phyloP scores from a whole-genome alignment of 2,113 vertebrate genomes.

The Cnemophilus loriae region DNA sequence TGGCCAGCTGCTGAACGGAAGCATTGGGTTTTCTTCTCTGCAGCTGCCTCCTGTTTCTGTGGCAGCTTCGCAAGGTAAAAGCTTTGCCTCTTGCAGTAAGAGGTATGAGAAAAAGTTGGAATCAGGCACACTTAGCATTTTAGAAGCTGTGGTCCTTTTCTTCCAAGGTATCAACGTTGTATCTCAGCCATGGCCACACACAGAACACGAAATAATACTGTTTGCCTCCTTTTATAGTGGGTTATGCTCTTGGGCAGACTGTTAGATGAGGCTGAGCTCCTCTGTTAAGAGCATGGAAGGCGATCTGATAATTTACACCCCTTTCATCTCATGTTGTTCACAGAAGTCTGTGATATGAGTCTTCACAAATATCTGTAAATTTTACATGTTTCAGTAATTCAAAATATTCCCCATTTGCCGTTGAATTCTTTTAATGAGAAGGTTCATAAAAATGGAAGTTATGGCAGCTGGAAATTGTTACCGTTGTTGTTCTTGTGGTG shows the following conservation, averaged over 20 bases:
- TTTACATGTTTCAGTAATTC: background rate
- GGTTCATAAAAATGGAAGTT: slow-evolving; percentile 56
- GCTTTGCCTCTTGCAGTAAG: slow-evolving; percentile 19
- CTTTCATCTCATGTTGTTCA: background rate
- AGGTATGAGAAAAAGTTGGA: background rate
- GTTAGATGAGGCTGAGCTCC: background rate
- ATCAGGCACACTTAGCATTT: background rate
- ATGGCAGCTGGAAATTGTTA: slow-evolving; percentile 12
- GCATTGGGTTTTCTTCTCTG: slow-evolving; percentile 88
- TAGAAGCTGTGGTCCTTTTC: background rate
- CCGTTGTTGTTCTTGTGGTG: background rate
- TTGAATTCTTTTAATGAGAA: slow-evolving; percentile 1
- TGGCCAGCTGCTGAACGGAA: slow-evolving; percentile 82
- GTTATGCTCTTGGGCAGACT: background rate
- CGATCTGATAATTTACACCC: background rate
- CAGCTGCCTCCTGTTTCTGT: slow-evolving; percentile 88
- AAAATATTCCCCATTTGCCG: slow-evolving; percentile 32
- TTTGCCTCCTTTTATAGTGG: background rate
- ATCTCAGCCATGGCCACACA: background rate
- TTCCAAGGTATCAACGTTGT: background rate
- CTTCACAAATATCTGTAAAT: slow-evolving; percentile 44
- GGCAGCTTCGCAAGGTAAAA: slow-evolving; percentile 85
- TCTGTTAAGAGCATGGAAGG: background rate
- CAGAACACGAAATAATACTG: background rate
- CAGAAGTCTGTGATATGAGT: background rate